Evolutionary conservation across 2,113 vertebrate genomes (phyloP).

Genomic region (Rousettus leschenaultii): DNA sequence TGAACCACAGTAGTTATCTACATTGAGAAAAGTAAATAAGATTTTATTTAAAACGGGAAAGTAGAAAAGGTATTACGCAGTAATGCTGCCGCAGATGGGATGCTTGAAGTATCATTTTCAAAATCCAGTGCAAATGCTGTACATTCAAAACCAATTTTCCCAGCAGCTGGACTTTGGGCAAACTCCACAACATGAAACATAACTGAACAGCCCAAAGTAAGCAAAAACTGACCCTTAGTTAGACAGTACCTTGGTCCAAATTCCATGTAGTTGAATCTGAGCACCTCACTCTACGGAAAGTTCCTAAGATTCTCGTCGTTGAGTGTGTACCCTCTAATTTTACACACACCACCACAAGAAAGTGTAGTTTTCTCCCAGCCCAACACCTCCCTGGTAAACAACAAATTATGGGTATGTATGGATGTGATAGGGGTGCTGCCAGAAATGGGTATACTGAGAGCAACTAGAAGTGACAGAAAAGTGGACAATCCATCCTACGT

Average conservation of each 20-base stretch:
- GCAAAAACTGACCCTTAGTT: not conserved
- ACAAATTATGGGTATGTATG: not conserved
- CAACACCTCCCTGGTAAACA: not conserved
- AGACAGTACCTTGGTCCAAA: not conserved
- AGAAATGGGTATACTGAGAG: not conserved
- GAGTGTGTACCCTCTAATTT: not conserved
- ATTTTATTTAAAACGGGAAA: slow-evolving; percentile 14
- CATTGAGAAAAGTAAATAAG: slow-evolving; percentile 23
- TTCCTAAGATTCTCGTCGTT: not conserved
- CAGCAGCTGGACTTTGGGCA: not conserved
- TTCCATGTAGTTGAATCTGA: not conserved
- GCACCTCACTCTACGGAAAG: not conserved
- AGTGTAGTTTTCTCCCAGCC: not conserved
- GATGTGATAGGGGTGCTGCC: not conserved
- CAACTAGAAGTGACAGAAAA: not conserved
- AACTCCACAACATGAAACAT: not conserved
- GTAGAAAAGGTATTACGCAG: not conserved
- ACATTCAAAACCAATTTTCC: not conserved
- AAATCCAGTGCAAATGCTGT: not conserved
- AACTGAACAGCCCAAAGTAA: not conserved
- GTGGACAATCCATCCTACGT: too few relatives aligned
- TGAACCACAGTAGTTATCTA: slow-evolving; percentile 92
- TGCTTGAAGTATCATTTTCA: not conserved
- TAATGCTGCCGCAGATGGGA: too few relatives aligned
- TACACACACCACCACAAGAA: not conserved